phyloP scores from a whole-genome alignment of 2,797 vertebrate genomes.

The Lutjanus argentimaculatus region DNA sequence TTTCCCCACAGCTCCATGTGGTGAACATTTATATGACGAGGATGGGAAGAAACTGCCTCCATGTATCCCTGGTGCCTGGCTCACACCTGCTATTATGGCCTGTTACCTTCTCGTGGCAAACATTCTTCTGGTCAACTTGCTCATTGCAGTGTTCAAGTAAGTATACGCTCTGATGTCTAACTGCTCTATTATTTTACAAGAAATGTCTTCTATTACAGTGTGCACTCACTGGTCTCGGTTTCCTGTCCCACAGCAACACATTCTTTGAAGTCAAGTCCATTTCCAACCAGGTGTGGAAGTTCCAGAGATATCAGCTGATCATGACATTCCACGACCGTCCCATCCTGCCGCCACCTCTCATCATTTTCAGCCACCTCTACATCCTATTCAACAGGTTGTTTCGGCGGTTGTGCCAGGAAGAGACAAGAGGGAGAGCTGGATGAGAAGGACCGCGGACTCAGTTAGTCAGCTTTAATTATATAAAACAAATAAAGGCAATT shows the following conservation, averaged over 20 bases:
- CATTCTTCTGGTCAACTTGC: conserved; percentile 97
- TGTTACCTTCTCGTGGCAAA: conserved; percentile 99
- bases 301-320: conserved; percentile 98
- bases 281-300: conserved; percentile 99
- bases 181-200: not conserved
- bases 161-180: conserved; percentile 47
- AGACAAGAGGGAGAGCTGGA: conserved; percentile 92
- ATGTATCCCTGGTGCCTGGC: conserved; percentile 98
- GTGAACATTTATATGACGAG: conserved; percentile 97
- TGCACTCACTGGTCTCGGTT: conserved; percentile 12
- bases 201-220: not conserved
- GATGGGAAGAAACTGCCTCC: conserved; percentile 98
- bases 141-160: conserved; percentile 99
- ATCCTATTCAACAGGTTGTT: conserved; percentile 91
- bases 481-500: not conserved
- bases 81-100: conserved; percentile 98
- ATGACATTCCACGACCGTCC: conserved; percentile 99
- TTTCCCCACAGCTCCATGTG: conserved; percentile 92
- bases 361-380: conserved; percentile 96
- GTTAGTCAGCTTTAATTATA: conserved; percentile 80
- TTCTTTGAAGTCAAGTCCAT: conserved; percentile 99
- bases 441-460: conserved; percentile 95
- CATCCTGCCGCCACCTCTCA: conserved; percentile 97
- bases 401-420: conserved; percentile 88
- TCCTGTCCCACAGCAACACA: conserved; percentile 90